These are phyloP conservation scores for Aleiodes alternator DNA, from an alignment of 2,888 invertebrate genomes.

Conservation along the genomic window DNA sequence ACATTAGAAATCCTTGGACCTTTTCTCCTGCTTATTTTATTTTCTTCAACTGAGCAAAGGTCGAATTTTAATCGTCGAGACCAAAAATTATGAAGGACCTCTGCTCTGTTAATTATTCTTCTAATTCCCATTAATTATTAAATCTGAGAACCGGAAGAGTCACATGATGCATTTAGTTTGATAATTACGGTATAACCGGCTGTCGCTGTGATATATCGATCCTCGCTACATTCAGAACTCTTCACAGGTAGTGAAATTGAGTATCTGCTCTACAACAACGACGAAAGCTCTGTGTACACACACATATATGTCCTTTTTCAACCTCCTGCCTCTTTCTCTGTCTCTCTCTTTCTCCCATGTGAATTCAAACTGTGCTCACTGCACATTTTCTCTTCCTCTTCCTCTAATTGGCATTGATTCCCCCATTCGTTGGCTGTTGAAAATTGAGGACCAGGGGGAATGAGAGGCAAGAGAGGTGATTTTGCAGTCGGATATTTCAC, in stretches of 20 bases:
- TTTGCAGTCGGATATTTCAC: slow-evolving; percentile 4
- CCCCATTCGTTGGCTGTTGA: background rate
- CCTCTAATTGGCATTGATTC: slow-evolving; percentile 25
- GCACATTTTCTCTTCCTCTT: slow-evolving; percentile 19
- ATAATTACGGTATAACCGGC: background rate
- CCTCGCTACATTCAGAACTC: slow-evolving; percentile 66
- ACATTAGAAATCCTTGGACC: too few species aligned
- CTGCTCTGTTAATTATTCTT: too few species aligned
- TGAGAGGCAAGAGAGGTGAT: slow-evolving; percentile 32
- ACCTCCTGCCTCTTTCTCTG: background rate
- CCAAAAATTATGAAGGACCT: too few species aligned
- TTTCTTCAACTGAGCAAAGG: too few species aligned
- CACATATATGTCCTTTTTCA: slow-evolving; percentile 48
- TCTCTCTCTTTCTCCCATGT: background rate
- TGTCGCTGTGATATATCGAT: slow-evolving; percentile 68
- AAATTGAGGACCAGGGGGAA: background rate
- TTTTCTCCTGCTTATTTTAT: too few species aligned
- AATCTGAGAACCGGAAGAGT: background rate
- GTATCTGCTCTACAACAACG: slow-evolving; percentile 64
- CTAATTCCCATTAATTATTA: too few species aligned
- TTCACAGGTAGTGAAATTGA: slow-evolving; percentile 69
- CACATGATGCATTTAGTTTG: background rate
- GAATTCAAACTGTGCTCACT: background rate
- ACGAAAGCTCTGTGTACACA: slow-evolving; percentile 62
- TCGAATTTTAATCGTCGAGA: too few species aligned